phyloP scores from a whole-genome alignment of 1,140 invertebrate genomes.

The Nebria ingens region DNA sequence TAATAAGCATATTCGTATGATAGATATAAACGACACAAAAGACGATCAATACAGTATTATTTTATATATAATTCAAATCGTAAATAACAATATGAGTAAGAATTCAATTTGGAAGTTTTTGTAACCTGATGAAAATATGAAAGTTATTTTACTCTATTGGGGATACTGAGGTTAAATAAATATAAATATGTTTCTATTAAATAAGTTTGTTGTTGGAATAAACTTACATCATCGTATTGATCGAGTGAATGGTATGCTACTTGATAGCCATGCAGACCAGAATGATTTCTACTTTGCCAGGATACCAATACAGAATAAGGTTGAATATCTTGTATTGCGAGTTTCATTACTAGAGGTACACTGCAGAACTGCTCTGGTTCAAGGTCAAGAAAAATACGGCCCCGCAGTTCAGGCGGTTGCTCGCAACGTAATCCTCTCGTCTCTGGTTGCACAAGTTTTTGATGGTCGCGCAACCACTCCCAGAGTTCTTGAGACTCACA shows the following conservation, averaged over 20 bases:
- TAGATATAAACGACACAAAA: no score
- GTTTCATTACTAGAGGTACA: constrained; percentile 63
- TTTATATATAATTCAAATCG: no score
- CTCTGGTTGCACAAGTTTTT: constrained; percentile 51
- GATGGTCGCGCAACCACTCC: constrained; percentile 80
- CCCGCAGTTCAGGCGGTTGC: constrained; percentile 63
- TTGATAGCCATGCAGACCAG: constrained; percentile 73
- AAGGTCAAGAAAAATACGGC: constrained; percentile 62
- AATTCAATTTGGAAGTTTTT: no score
- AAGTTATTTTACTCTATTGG: no score
- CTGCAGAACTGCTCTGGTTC: constrained; percentile 73
- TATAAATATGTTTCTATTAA: no score
- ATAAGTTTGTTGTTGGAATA: no score
- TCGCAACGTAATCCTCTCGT: constrained; percentile 55
- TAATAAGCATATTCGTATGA: no score
- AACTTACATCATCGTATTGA: constrained; percentile 41
- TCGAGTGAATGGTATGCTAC: constrained; percentile 73
- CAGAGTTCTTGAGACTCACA: constrained; percentile 77
- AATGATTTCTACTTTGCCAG: constrained; percentile 82
- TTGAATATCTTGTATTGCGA: constrained; percentile 79
- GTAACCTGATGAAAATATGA: no score
- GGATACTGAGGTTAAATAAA: no score
- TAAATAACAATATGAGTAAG: no score
- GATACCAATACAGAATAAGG: constrained; percentile 77
- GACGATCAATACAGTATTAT: no score